Evolutionary conservation across 1,140 invertebrate genomes (phyloP).

Genomic region (Drosophila tropicalis): DNA sequence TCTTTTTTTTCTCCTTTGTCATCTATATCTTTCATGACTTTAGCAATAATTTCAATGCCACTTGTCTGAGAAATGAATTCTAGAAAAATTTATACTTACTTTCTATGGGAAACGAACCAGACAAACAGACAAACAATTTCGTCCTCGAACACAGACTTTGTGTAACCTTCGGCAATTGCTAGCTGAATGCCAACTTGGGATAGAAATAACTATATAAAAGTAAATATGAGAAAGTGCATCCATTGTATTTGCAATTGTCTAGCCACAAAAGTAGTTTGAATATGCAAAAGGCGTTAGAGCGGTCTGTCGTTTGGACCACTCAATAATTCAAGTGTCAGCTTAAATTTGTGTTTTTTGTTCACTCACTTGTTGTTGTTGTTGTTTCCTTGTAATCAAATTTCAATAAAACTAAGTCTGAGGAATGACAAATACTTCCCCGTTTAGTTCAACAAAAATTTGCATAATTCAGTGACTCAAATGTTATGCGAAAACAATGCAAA

Average conservation of each 20-base stretch:
- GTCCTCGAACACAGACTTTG: conserved; percentile 21
- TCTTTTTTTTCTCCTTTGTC: no score
- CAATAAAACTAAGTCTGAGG: background rate
- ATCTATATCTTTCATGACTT: no score
- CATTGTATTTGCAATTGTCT: conserved; percentile 71
- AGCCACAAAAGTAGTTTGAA: conserved; percentile 40
- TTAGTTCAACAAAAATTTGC: conserved; percentile 10
- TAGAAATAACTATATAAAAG: conserved; percentile 57
- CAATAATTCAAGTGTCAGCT: conserved; percentile 16
- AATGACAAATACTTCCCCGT: conserved; percentile 9
- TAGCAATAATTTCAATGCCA: no score
- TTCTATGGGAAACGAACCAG: no score
- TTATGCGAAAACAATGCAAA: conserved; percentile 17
- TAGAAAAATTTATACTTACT: no score
- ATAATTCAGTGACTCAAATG: background rate
- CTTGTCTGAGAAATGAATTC: no score
- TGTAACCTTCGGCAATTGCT: conserved; percentile 62
- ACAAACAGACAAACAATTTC: conserved; percentile 14
- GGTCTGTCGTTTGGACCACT: background rate
- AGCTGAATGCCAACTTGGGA: conserved; percentile 25
- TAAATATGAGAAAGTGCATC: conserved; percentile 73
- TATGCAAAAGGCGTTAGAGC: background rate
- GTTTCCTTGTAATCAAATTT: conserved; percentile 31
- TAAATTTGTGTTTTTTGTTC: conserved; percentile 24
- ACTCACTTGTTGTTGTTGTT: conserved; percentile 16